phyloP scores from a whole-genome alignment of 2,797 vertebrate species.

The Neopelma chrysocephalum region DNA sequence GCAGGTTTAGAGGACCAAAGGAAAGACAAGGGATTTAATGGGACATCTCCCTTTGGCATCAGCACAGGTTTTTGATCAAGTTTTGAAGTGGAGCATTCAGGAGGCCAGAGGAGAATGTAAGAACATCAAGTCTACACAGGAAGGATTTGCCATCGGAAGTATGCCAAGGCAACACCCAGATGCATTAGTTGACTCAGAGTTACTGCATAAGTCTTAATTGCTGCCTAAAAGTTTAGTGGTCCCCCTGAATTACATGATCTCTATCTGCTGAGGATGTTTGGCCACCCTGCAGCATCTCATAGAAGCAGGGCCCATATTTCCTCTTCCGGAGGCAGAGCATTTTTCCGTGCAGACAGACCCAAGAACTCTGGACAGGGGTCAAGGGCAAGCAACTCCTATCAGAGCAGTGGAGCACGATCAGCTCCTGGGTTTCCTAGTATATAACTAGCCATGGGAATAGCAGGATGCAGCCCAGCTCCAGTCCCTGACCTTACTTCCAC shows the following conservation, averaged over 20 bases:
- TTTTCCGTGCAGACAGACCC: not conserved
- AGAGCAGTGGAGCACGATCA: not conserved
- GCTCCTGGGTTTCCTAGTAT: not conserved
- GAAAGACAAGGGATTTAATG: not conserved
- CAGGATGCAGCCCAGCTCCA: not conserved
- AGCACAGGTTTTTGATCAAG: constrained; percentile 29
- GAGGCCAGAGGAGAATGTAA: not conserved
- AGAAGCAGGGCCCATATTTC: not conserved
- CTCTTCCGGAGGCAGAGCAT: not conserved
- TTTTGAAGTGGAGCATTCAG: not conserved
- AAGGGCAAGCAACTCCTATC: not conserved
- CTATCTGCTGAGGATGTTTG: constrained; percentile 48
- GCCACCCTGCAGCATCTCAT: constrained; percentile 15
- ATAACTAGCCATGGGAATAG: not conserved
- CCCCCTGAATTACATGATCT: constrained; percentile 32
- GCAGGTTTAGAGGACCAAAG: constrained; percentile 21
- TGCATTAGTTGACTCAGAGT: constrained; percentile 58
- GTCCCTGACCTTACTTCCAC: not conserved
- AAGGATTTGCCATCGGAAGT: constrained; percentile 57
- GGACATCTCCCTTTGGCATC: constrained; percentile 16
- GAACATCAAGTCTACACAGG: constrained; percentile 27
- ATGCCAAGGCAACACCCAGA: constrained; percentile 40
- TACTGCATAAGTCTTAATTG: constrained; percentile 42
- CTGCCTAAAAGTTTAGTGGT: constrained; percentile 49
- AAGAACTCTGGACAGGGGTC: not conserved